Conservation (phyloP, 1,140 invertebrate species). For the Aphaenogaster floridana region DNA sequence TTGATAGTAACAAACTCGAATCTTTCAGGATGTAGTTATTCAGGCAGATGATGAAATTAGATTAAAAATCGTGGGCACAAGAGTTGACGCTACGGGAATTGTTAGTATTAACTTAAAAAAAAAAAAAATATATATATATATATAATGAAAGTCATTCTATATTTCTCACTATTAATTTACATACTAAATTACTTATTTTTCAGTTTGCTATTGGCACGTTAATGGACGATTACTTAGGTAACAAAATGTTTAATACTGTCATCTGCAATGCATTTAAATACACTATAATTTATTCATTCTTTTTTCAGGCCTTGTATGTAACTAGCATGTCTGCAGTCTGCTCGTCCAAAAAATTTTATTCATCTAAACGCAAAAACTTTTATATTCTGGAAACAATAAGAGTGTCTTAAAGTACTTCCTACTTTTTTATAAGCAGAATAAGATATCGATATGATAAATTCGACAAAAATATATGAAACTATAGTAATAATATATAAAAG, state of each 20-base stretch:
- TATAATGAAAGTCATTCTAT: constrained; percentile 54
- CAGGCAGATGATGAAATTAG: constrained; percentile 99
- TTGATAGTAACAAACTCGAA: not conserved
- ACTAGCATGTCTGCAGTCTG: constrained; percentile 49
- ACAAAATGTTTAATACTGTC: constrained; percentile 59
- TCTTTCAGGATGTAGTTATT: constrained; percentile 95
- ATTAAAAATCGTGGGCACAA: constrained; percentile 98
- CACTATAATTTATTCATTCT: constrained; percentile 1
- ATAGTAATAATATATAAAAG: constrained; percentile 12
- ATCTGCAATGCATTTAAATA: not conserved
- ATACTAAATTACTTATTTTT: constrained; percentile 84
- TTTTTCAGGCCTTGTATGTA: constrained; percentile 77
- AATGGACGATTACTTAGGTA: constrained; percentile 98
- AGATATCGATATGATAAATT: not conserved
- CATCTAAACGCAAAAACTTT: not conserved
- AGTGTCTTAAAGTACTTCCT: not conserved
- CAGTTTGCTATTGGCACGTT: constrained; percentile 99
- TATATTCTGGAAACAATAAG: constrained; percentile 11
- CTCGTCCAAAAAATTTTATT: not conserved
- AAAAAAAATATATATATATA: no score
- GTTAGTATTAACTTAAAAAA: constrained; percentile 89
- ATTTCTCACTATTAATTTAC: constrained; percentile 39
- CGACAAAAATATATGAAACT: constrained; percentile 4
- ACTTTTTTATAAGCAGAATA: not conserved
- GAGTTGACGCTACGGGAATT: constrained; percentile 98